Conservation (phyloP, 2,888 invertebrate species). For the Sphaerophoria taeniata region DNA sequence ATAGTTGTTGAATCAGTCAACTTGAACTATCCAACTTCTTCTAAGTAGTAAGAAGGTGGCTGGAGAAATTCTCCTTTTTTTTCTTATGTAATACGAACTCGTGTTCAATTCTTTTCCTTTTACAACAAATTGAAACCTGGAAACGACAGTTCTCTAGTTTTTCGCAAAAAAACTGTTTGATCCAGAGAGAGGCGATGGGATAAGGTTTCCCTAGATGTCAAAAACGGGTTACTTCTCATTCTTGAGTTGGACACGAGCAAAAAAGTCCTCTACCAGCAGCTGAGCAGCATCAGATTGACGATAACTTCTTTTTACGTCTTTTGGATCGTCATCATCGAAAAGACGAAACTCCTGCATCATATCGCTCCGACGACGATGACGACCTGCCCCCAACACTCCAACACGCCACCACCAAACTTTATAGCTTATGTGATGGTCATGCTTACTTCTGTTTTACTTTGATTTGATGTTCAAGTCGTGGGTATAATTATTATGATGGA, state of each 20-base stretch:
- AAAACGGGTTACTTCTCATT: conserved; percentile 67
- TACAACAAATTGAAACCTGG: conserved; percentile 68
- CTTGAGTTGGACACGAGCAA: conserved; percentile 42
- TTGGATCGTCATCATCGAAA: not conserved
- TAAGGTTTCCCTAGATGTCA: conserved; percentile 14
- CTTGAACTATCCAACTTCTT: no score
- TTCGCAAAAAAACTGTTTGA: conserved; percentile 42
- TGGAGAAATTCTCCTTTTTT: conserved; percentile 24
- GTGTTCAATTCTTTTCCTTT: conserved; percentile 56
- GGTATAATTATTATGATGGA: conserved; percentile 68
- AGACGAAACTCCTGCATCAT: conserved; percentile 1
- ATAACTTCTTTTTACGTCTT: conserved; percentile 41
- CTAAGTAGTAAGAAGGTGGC: no score
- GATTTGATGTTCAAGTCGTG: conserved; percentile 71
- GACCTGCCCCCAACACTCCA: conserved; percentile 37
- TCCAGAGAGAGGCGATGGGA: conserved; percentile 28
- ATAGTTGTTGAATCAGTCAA: no score
- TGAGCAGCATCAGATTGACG: conserved; percentile 2
- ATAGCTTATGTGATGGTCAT: conserved; percentile 44
- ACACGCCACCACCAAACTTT: conserved; percentile 6
- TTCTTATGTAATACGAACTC: conserved; percentile 67
- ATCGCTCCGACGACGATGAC: not conserved
- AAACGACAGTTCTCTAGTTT: conserved; percentile 38
- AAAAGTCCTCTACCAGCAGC: not conserved
- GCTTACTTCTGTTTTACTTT: conserved; percentile 65